Conservation (phyloP, 1,140 invertebrate genomes). For the Pseudobourletiella spinata region DNA sequence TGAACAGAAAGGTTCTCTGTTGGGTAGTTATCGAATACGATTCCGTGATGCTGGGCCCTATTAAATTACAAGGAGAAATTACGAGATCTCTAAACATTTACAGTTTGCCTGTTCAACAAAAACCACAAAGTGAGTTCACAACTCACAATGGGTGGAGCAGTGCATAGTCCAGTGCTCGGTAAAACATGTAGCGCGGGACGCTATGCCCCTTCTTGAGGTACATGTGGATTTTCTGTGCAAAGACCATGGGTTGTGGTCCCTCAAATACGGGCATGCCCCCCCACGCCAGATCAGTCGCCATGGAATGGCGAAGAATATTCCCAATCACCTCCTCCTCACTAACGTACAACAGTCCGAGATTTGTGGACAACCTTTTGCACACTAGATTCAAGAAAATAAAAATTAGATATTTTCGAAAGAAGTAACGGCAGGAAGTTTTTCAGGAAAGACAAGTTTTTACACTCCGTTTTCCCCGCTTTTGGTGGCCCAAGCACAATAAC, state of each 20-base stretch:
- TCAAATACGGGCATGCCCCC: background rate
- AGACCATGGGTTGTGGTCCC: slow-evolving; percentile 16
- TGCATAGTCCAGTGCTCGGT: slow-evolving; percentile 17
- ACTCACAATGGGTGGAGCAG: slow-evolving; percentile 25
- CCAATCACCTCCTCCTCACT: slow-evolving; percentile 4
- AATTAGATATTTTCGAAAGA: too few relatives aligned
- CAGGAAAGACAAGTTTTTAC: too few relatives aligned
- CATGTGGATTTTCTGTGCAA: slow-evolving; percentile 16
- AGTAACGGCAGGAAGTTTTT: too few relatives aligned
- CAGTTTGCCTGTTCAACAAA: too few relatives aligned
- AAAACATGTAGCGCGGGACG: slow-evolving; percentile 23
- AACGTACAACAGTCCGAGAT: slow-evolving; percentile 24
- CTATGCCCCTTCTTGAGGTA: slow-evolving; percentile 20
- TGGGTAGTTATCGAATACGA: slow-evolving; percentile 31
- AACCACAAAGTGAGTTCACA: background rate
- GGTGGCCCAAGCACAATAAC: slow-evolving; percentile 15
- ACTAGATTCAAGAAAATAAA: slow-evolving; percentile 16
- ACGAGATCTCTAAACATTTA: background rate
- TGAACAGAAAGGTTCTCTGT: slow-evolving; percentile 11
- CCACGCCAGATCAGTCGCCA: background rate
- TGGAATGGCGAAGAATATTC: slow-evolving; percentile 13
- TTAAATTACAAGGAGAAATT: too few relatives aligned
- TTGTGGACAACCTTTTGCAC: slow-evolving; percentile 6
- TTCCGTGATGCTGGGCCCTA: slow-evolving; percentile 27
- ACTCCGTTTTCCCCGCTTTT: slow-evolving; percentile 26